Evolutionary conservation across 2,113 vertebrate species (phyloP).

Genomic region (Lepisosteus oculatus): DNA sequence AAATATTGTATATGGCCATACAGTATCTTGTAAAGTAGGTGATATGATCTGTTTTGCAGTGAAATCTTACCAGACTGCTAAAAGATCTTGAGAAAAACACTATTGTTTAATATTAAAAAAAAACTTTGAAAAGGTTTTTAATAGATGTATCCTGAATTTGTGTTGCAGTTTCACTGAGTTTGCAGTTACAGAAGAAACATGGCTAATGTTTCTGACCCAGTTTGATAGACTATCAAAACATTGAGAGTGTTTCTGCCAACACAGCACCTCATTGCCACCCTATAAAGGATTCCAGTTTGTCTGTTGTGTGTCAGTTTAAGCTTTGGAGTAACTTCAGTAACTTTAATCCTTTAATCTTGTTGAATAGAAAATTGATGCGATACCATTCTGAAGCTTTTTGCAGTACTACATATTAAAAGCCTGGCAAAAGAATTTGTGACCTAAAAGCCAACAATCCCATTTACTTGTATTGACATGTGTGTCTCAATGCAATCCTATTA

Average conservation of each 20-base stretch:
- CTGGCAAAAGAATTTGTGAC: conserved; percentile 48
- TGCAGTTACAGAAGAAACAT: conserved; percentile 19
- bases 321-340: conserved; percentile 44
- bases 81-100: too few relatives aligned
- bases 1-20: too few relatives aligned
- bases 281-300: conserved; percentile 47
- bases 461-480: conserved; percentile 74
- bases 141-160: conserved; percentile 21
- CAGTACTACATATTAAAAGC: conserved; percentile 38
- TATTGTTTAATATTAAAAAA: conserved; percentile 9
- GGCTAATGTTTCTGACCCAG: conserved; percentile 36
- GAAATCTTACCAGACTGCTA: too few relatives aligned
- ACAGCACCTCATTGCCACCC: conserved; percentile 47
- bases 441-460: conserved; percentile 65
- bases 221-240: conserved; percentile 47
- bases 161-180: conserved; percentile 21
- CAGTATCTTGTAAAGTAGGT: too few relatives aligned
- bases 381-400: conserved; percentile 35
- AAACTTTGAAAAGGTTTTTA: conserved; percentile 16
- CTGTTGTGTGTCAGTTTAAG: conserved; percentile 53
- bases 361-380: conserved; percentile 51
- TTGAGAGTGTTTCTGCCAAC: conserved; percentile 56
- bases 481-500: conserved; percentile 70
- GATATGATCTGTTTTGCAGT: too few relatives aligned
- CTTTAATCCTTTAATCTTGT: conserved; percentile 55